phyloP scores from a whole-genome alignment of 2,797 vertebrate species.

The Psittacula echo region DNA sequence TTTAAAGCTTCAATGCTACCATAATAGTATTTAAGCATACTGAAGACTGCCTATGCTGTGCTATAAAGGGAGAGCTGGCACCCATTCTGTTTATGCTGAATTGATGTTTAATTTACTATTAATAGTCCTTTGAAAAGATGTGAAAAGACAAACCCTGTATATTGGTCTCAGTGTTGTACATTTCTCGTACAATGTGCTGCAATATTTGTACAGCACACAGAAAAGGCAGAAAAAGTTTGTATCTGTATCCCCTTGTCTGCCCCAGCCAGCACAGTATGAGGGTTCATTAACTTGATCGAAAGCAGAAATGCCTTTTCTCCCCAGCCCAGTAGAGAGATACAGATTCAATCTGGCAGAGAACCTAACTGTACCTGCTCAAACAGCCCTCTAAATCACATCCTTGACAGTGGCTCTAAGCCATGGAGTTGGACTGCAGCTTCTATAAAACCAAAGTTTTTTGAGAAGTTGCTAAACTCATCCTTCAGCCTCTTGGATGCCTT shows the following conservation, averaged over 20 bases:
- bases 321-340: background rate
- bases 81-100: background rate
- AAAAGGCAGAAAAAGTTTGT: background rate
- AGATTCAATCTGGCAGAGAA: background rate
- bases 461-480: background rate
- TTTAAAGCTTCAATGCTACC: background rate
- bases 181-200: background rate
- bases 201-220: background rate
- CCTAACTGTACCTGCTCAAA: background rate
- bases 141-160: background rate
- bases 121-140: background rate
- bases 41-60: background rate
- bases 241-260: background rate
- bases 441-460: background rate
- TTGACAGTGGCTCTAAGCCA: background rate
- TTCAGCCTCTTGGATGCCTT: background rate
- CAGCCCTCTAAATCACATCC: background rate
- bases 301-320: conserved; percentile 9
- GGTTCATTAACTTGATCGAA: conserved; percentile 5
- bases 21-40: background rate
- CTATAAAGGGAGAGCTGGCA: background rate
- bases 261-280: background rate
- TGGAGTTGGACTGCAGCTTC: background rate
- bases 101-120: background rate
- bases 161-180: background rate